Conservation (phyloP, 1,140 invertebrate genomes). For the Lordiphosa stackelbergi region DNA sequence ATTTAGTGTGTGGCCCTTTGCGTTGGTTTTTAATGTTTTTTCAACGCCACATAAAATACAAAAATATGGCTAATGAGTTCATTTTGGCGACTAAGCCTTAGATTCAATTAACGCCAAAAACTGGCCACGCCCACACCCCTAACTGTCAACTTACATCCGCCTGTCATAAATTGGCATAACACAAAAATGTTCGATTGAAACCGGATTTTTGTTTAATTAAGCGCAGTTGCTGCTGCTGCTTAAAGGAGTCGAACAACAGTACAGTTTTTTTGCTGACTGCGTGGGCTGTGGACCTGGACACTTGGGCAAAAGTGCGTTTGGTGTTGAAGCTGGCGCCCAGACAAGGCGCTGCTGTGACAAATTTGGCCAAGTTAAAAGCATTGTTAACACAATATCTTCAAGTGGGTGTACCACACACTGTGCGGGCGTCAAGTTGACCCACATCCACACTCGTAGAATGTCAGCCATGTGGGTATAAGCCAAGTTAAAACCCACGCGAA, state of each 20-base stretch:
- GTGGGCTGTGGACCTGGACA: constrained; percentile 35
- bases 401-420: constrained; percentile 21
- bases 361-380: constrained; percentile 51
- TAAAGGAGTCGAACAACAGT: constrained; percentile 23
- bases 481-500: constrained; percentile 52
- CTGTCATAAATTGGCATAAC: constrained; percentile 55
- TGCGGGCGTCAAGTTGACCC: constrained; percentile 69
- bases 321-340: constrained; percentile 25
- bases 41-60: constrained; percentile 44
- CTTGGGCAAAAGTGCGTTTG: constrained; percentile 51
- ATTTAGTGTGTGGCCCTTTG: constrained; percentile 41
- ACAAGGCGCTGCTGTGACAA: constrained; percentile 47
- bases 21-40: constrained; percentile 35
- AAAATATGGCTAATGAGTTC: constrained; percentile 58
- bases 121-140: constrained; percentile 49
- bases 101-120: constrained; percentile 60
- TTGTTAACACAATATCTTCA: constrained; percentile 32
- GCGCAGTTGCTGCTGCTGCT: constrained; percentile 16
- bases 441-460: constrained; percentile 42
- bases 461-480: constrained; percentile 50
- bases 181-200: constrained; percentile 17
- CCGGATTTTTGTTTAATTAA: constrained; percentile 54
- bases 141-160: constrained; percentile 63
- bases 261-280: background rate
- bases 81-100: constrained; percentile 32